Percentiles rank a stretch among this genome's conserved stretches.
Evolutionary conservation across 2,797 vertebrate species (phyloP).

Genomic region (Anabas testudineus): DNA sequence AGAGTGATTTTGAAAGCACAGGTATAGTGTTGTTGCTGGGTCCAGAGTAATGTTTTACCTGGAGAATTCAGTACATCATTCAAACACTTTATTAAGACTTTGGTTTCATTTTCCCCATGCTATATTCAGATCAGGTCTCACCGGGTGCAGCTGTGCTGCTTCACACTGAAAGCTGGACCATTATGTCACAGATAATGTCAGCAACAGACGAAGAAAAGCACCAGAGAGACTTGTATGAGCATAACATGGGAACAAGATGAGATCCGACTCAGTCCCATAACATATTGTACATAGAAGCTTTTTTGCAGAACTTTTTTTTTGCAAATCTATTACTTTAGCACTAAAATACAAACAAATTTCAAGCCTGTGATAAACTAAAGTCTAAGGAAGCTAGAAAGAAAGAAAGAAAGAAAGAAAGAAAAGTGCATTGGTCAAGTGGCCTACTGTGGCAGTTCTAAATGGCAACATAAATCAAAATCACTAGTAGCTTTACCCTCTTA

Average conservation of each 20-base stretch:
- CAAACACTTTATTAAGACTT: constrained; percentile 82
- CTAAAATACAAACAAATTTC: constrained; percentile 52
- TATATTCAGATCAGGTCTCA: constrained; percentile 69
- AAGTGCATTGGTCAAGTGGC: constrained; percentile 77
- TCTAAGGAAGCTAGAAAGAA: constrained; percentile 42
- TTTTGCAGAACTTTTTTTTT: constrained; percentile 27
- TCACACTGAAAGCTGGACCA: constrained; percentile 30
- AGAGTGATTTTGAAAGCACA: constrained; percentile 83
- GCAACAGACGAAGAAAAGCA: constrained; percentile 46
- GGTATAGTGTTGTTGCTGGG: constrained; percentile 90
- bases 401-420: constrained; percentile 30
- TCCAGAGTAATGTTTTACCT: constrained; percentile 85
- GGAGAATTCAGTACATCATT: constrained; percentile 81
- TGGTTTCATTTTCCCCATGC: constrained; percentile 80
- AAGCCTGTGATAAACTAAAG: constrained; percentile 55
- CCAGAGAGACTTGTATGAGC: constrained; percentile 66
- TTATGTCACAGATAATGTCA: constrained; percentile 24
- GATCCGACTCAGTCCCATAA: constrained; percentile 67
- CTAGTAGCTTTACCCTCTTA: constrained; percentile 38
- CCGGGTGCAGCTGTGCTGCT: constrained; percentile 28
- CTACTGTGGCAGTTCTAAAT: constrained; percentile 54
- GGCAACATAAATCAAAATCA: constrained; percentile 47
- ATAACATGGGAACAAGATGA: constrained; percentile 60
- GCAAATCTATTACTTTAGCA: constrained; percentile 53
- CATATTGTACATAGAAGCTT: constrained; percentile 64